phyloP scores from a whole-genome alignment of 30 jellyfish, hydroid and myxozoan genomes.

The Pelagia noctiluca region DNA sequence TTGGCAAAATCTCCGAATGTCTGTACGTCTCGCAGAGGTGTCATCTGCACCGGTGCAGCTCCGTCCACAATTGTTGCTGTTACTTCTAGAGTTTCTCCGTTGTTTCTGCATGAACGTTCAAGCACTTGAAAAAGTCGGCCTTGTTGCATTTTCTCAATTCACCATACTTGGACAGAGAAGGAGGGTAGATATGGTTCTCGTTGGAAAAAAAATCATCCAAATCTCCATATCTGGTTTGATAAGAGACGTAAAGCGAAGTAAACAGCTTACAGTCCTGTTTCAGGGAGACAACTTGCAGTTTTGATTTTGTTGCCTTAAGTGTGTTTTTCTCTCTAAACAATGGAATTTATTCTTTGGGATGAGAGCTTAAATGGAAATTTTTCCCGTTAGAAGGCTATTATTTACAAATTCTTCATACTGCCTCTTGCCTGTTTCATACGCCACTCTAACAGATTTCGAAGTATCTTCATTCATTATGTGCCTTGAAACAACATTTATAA shows the following conservation, averaged over 20 bases:
- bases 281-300: neutral
- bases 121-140: slow-evolving; percentile 36
- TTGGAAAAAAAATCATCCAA: slow-evolving; percentile 11
- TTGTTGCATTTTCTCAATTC: slow-evolving; percentile 7
- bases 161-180: slow-evolving; percentile 40
- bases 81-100: too few species aligned
- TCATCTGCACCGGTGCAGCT: too few species aligned
- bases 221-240: slow-evolving; percentile 17
- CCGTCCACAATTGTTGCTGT: too few species aligned
- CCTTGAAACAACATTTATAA: neutral
- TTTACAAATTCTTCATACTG: slow-evolving; percentile 12
- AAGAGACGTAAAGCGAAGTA: slow-evolving; percentile 17
- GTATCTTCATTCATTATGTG: slow-evolving; percentile 10
- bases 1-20: too few species aligned
- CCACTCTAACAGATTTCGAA: neutral
- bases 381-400: slow-evolving; percentile 19
- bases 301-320: neutral
- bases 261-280: slow-evolving; percentile 34
- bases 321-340: neutral
- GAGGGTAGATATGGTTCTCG: slow-evolving; percentile 33
- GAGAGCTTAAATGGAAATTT: neutral
- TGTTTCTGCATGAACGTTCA: too few species aligned
- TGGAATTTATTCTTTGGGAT: slow-evolving; percentile 7
- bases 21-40: too few species aligned
- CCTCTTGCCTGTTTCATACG: slow-evolving; percentile 10